Percentiles rank a stretch among this genome's conserved stretches.
phyloP scores from a whole-genome alignment of 2,113 vertebrate species.

The Cinclus mexicanus region DNA sequence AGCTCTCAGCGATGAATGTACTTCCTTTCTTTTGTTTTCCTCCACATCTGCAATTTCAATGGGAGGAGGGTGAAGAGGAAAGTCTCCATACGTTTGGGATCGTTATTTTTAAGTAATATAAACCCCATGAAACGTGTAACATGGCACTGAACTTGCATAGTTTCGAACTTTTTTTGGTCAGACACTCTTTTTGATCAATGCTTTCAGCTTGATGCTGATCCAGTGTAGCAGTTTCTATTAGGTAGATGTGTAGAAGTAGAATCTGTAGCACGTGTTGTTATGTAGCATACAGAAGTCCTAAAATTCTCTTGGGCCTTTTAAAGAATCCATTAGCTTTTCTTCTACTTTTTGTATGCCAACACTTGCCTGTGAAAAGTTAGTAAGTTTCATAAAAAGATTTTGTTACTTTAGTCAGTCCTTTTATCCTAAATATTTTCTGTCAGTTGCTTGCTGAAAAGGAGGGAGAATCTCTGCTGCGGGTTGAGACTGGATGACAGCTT shows the following conservation, averaged over 20 bases:
- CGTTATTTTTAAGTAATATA: not conserved
- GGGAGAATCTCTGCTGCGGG: not conserved
- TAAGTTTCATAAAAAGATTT: not conserved
- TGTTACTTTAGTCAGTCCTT: not conserved
- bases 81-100: not conserved
- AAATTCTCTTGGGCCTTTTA: not conserved
- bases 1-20: constrained; percentile 48
- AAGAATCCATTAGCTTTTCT: not conserved
- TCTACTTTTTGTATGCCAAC: not conserved
- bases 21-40: constrained; percentile 79
- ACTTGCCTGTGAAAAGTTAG: not conserved
- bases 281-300: fast-evolving
- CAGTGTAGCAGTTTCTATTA: not conserved
- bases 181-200: not conserved
- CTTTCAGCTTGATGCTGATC: not conserved
- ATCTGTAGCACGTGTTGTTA: not conserved
- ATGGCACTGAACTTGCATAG: not conserved
- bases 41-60: constrained; percentile 66
- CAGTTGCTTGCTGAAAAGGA: not conserved
- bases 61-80: constrained; percentile 28
- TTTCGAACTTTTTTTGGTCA: not conserved
- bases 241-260: too few relatives aligned
- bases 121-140: not conserved
- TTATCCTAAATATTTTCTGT: not conserved
- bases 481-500: not conserved